Percentiles rank a stretch among this genome's conserved stretches.
Evolutionary conservation across 1,140 invertebrate genomes (phyloP).

Genomic region (Brachionus plicatilis): DNA sequence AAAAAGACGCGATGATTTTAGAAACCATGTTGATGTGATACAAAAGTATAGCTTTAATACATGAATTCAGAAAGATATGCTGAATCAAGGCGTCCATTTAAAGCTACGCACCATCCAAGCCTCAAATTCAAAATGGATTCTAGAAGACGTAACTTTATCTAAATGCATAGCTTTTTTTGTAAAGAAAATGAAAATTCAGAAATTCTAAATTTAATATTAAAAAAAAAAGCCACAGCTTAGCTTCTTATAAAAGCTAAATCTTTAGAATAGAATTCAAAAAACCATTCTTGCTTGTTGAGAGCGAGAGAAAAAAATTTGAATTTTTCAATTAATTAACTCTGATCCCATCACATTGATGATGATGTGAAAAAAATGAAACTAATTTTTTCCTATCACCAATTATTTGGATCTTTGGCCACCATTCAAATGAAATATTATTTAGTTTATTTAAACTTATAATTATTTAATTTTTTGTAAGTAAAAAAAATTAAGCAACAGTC

Average conservation of each 20-base stretch:
- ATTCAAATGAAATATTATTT: background rate
- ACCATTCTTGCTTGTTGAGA: background rate
- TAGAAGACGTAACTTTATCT: slow-evolving; percentile 17
- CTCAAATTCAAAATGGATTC: background rate
- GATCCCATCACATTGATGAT: background rate
- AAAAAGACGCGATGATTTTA: background rate
- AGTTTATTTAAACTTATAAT: background rate
- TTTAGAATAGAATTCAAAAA: background rate
- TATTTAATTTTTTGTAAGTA: background rate
- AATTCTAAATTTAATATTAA: background rate
- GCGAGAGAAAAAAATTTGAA: background rate
- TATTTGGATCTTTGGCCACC: background rate
- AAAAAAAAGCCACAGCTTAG: background rate
- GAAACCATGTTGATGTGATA: background rate
- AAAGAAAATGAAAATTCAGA: background rate
- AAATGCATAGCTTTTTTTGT: slow-evolving; percentile 5
- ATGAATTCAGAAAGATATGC: background rate
- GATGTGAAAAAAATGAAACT: background rate
- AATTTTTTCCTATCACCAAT: background rate
- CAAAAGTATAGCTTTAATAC: background rate
- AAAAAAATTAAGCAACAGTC: background rate
- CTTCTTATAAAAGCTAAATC: background rate
- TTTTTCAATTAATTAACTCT: background rate
- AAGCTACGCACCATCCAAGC: background rate
- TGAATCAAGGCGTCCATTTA: slow-evolving; percentile 1